phyloP scores from a whole-genome alignment of 2,888 invertebrate genomes.

The Acrobasis suavella region DNA sequence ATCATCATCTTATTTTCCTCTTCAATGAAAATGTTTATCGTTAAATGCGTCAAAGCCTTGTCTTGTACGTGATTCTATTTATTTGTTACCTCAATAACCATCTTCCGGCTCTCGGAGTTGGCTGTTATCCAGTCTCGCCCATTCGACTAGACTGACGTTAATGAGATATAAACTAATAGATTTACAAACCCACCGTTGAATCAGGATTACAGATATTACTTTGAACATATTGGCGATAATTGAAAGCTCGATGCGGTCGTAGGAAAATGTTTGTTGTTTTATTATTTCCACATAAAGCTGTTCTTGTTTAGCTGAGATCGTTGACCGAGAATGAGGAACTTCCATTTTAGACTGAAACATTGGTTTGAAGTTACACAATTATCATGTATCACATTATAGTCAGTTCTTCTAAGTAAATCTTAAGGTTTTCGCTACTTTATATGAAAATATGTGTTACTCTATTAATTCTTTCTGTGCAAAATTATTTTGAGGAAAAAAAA shows the following conservation, averaged over 20 bases:
- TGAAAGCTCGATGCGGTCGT: neutral
- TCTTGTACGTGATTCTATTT: conserved; percentile 10
- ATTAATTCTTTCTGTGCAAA: neutral
- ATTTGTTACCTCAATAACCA: conserved; percentile 13
- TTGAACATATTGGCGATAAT: neutral
- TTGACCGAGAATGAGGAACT: too few species aligned
- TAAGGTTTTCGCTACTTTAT: too few species aligned
- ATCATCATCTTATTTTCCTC: neutral
- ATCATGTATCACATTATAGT: too few species aligned
- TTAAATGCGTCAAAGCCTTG: neutral
- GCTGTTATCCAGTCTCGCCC: conserved; percentile 25
- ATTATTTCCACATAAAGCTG: too few species aligned
- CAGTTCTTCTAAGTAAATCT: too few species aligned
- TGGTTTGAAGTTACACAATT: too few species aligned
- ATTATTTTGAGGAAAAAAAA: neutral
- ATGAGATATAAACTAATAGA: conserved; percentile 21
- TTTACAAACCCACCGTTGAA: neutral
- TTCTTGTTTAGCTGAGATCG: too few species aligned
- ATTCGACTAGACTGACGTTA: conserved; percentile 20
- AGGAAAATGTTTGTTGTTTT: neutral
- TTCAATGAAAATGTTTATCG: neutral
- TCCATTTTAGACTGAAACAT: too few species aligned
- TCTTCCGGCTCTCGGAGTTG: conserved; percentile 18
- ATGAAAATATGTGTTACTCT: too few species aligned
- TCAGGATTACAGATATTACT: neutral